These are phyloP conservation scores for Drosophila ohnishii DNA, from an alignment of 1,140 invertebrate species.

Conservation along the genomic window DNA sequence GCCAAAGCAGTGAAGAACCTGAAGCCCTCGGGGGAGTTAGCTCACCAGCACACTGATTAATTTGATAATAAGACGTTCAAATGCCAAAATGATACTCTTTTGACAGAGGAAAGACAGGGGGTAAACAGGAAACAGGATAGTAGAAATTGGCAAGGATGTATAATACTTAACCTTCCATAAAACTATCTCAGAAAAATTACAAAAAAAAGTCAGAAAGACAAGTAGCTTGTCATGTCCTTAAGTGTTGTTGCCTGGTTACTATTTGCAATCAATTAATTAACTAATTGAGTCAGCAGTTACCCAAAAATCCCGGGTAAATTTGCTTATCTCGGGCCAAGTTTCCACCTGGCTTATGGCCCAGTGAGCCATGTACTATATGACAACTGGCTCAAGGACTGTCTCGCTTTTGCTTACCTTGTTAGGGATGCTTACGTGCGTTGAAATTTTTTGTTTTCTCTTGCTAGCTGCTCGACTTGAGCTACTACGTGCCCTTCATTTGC, in stretches of 20 bases:
- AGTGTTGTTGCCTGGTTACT: background rate
- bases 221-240: too few relatives aligned
- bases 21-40: background rate
- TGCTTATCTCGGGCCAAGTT: conserved; percentile 1
- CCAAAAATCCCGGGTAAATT: background rate
- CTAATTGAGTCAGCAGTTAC: conserved; percentile 8
- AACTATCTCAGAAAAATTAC: too few relatives aligned
- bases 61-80: conserved; percentile 6
- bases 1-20: background rate
- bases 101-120: background rate
- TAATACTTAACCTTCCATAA: background rate
- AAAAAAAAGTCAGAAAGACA: too few relatives aligned
- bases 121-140: too few relatives aligned
- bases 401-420: conserved; percentile 21
- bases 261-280: conserved; percentile 27
- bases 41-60: conserved; percentile 5
- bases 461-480: conserved; percentile 16
- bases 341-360: background rate
- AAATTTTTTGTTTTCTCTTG: conserved; percentile 5
- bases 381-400: conserved; percentile 29
- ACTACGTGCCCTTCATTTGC: conserved; percentile 53
- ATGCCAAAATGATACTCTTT: conserved; percentile 3
- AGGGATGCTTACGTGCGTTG: conserved; percentile 38
- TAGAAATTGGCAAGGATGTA: background rate
- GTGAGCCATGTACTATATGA: background rate